Percentiles rank a stretch among this genome's conserved stretches.
phyloP scores from a whole-genome alignment of 1,140 invertebrate genomes.

The Drosophila ananassae region DNA sequence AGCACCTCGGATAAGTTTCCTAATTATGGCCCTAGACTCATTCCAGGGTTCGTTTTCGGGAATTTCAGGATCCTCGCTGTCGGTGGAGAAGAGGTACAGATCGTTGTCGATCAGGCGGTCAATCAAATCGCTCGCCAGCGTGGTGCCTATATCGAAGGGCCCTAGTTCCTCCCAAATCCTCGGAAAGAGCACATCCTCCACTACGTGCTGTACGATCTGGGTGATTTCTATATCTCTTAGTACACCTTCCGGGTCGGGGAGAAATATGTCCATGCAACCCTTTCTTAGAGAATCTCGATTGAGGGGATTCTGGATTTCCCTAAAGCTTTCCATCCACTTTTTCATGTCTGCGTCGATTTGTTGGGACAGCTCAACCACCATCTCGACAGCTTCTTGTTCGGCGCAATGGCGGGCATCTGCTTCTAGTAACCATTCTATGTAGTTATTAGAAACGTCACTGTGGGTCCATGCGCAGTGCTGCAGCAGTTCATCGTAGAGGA shows the following conservation, averaged over 20 bases:
- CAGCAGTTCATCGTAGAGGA: conserved; percentile 90
- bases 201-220: conserved; percentile 47
- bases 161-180: conserved; percentile 48
- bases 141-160: conserved; percentile 48
- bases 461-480: conserved; percentile 84
- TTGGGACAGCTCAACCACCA: conserved; percentile 85
- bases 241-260: conserved; percentile 42
- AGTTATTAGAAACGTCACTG: conserved; percentile 87
- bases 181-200: conserved; percentile 65
- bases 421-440: conserved; percentile 87
- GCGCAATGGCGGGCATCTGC: conserved; percentile 86
- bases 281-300: conserved; percentile 78
- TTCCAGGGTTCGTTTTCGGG: neutral
- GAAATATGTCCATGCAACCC: conserved; percentile 40
- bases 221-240: conserved; percentile 29
- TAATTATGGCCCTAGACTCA: conserved; percentile 59
- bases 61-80: conserved; percentile 56
- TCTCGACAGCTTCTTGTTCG: conserved; percentile 85
- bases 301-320: conserved; percentile 68
- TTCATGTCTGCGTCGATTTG: conserved; percentile 85
- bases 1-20: conserved; percentile 63
- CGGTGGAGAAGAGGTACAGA: conserved; percentile 61
- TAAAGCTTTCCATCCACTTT: conserved; percentile 84
- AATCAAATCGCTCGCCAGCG: conserved; percentile 51
- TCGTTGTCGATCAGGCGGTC: conserved; percentile 75